A percentile compares a stretch with the other conserved stretches of the same genome.
Evolutionary conservation across 2,797 vertebrate species (phyloP).

Genomic region (Vespertilio murinus): DNA sequence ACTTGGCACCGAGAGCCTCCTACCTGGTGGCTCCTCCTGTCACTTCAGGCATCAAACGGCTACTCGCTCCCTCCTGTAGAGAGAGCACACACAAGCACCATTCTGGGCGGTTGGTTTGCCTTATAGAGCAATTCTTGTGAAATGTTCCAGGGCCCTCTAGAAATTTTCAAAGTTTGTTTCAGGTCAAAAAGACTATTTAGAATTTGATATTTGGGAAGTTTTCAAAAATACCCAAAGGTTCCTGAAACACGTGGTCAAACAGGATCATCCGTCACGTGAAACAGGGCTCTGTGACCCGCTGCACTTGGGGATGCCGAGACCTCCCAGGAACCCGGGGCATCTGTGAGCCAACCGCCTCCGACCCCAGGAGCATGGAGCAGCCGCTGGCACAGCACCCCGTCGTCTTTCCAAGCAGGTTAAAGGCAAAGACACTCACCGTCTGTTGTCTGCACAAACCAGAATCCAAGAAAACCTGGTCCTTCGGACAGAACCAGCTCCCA

Average conservation of each 20-base stretch:
- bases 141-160: not conserved
- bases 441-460: not conserved
- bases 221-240: not conserved
- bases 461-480: not conserved
- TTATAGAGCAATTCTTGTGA: not conserved
- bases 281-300: not conserved
- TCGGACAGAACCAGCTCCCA: not conserved
- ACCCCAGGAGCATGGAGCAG: not conserved
- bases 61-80: not conserved
- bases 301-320: not conserved
- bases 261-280: not conserved
- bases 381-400: accelerated
- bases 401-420: accelerated
- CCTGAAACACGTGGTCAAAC: not conserved
- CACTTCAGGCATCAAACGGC: too few relatives aligned
- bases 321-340: not conserved
- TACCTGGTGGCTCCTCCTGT: too few relatives aligned
- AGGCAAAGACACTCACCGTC: too few relatives aligned
- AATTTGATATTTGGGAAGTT: not conserved
- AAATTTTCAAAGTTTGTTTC: not conserved
- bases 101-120: not conserved
- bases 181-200: not conserved
- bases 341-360: not conserved
- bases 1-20: too few relatives aligned
- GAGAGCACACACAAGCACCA: too few relatives aligned